These are phyloP conservation scores for Xenopus laevis DNA, from an alignment of 2,113 vertebrate species.

Conservation along the genomic window DNA sequence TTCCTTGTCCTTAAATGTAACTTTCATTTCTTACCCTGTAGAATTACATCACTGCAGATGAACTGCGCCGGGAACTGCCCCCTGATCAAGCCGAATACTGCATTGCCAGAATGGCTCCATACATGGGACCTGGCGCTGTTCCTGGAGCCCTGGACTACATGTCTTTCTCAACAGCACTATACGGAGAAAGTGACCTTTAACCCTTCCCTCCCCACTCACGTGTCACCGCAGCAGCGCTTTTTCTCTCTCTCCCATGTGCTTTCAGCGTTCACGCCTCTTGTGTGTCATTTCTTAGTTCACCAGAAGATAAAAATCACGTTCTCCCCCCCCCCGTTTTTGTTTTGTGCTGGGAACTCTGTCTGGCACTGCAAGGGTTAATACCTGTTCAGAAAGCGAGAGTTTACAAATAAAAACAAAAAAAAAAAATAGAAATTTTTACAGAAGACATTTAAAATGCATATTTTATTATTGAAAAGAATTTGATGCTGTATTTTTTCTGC, in stretches of 20 bases:
- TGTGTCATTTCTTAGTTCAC: slow-evolving; percentile 31
- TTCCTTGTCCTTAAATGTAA: no score
- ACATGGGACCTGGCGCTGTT: slow-evolving; percentile 79
- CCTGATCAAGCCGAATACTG: slow-evolving; percentile 97
- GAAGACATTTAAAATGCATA: slow-evolving; percentile 87
- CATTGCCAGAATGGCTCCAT: slow-evolving; percentile 96
- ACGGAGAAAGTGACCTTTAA: slow-evolving; percentile 98
- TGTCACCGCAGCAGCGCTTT: slow-evolving; percentile 55
- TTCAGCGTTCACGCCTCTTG: slow-evolving; percentile 52
- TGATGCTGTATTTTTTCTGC: slow-evolving; percentile 92
- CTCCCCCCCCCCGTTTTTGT: slow-evolving; percentile 43
- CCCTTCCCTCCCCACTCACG: slow-evolving; percentile 53
- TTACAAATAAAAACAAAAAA: slow-evolving; percentile 69
- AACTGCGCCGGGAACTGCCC: slow-evolving; percentile 89
- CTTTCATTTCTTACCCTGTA: slow-evolving; percentile 49
- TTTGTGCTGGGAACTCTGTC: slow-evolving; percentile 36
- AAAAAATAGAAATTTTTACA: slow-evolving; percentile 72
- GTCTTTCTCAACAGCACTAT: slow-evolving; percentile 98
- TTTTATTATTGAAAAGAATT: slow-evolving; percentile 96
- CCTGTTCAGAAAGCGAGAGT: slow-evolving; percentile 62
- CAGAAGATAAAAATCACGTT: slow-evolving; percentile 54
- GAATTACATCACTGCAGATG: slow-evolving; percentile 95
- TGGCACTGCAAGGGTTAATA: slow-evolving; percentile 45
- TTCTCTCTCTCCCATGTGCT: slow-evolving; percentile 73
- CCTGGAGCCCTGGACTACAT: slow-evolving; percentile 97